These are phyloP conservation scores for Sapajus apella DNA, from an alignment of 2,113 vertebrate genomes.

Conservation along the genomic window DNA sequence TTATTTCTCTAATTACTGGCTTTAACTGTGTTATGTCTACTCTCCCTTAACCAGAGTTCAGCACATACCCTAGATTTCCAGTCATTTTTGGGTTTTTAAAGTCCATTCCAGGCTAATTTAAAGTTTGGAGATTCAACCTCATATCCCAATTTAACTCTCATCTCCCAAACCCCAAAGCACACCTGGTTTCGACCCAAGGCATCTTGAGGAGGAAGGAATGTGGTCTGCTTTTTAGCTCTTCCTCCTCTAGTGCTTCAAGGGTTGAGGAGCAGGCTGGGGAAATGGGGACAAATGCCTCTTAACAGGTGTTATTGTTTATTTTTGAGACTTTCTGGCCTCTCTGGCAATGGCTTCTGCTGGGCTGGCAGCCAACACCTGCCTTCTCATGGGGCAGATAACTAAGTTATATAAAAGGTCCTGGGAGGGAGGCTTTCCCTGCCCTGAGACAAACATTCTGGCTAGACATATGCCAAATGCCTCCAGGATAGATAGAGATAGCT, in stretches of 20 bases:
- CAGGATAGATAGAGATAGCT: background rate
- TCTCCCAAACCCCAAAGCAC: background rate
- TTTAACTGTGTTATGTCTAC: background rate
- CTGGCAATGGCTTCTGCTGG: constrained; percentile 24
- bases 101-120: background rate
- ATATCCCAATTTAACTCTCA: background rate
- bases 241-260: background rate
- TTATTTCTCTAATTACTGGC: background rate
- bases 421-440: background rate
- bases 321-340: background rate
- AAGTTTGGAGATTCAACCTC: background rate
- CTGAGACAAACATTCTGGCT: constrained; percentile 14
- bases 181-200: background rate
- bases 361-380: constrained; percentile 33
- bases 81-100: background rate
- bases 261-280: background rate
- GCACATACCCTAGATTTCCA: background rate
- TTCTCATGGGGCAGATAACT: constrained; percentile 43
- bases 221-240: background rate
- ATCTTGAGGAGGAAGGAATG: background rate
- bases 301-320: background rate
- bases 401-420: background rate
- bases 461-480: background rate
- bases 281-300: background rate
- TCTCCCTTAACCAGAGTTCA: background rate